Evolutionary conservation across 2,797 vertebrate species (phyloP).

Genomic region (Brachyalestes nurse): DNA sequence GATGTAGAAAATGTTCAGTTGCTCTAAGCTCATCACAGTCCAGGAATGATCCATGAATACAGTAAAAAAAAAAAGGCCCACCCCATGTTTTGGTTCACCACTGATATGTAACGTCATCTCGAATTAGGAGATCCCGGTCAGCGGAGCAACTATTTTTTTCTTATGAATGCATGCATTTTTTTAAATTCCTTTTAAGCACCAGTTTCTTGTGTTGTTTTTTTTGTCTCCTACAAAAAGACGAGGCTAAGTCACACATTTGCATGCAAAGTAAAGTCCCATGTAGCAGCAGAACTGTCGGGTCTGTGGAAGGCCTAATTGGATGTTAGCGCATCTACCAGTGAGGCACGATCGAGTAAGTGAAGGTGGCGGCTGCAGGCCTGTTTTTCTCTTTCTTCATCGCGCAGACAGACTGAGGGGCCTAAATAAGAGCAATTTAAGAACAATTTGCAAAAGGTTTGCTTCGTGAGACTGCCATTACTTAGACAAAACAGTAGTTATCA

Average conservation of each 20-base stretch:
- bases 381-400: conserved; percentile 32
- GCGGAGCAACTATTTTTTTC: conserved; percentile 67
- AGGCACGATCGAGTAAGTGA: conserved; percentile 77
- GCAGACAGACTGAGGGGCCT: conserved; percentile 32
- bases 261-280: conserved; percentile 79
- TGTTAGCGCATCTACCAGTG: conserved; percentile 76
- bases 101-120: conserved; percentile 60
- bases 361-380: conserved; percentile 25
- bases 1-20: conserved; percentile 33
- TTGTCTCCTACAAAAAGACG: conserved; percentile 68
- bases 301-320: conserved; percentile 80
- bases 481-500: conserved; percentile 32
- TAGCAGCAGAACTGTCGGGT: conserved; percentile 75
- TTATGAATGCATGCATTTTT: conserved; percentile 81
- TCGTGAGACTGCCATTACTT: conserved; percentile 33
- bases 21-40: conserved; percentile 40
- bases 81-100: conserved; percentile 51
- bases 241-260: conserved; percentile 75
- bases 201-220: conserved; percentile 59
- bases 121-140: conserved; percentile 62
- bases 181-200: conserved; percentile 75
- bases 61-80: conserved; percentile 27
- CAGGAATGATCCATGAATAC: conserved; percentile 54
- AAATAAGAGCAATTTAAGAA: conserved; percentile 31
- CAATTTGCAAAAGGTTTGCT: conserved; percentile 27